A percentile compares a stretch with the other conserved stretches of the same genome.
Evolutionary conservation across 1,140 invertebrate species (phyloP).

Genomic region (Grapholita molesta): DNA sequence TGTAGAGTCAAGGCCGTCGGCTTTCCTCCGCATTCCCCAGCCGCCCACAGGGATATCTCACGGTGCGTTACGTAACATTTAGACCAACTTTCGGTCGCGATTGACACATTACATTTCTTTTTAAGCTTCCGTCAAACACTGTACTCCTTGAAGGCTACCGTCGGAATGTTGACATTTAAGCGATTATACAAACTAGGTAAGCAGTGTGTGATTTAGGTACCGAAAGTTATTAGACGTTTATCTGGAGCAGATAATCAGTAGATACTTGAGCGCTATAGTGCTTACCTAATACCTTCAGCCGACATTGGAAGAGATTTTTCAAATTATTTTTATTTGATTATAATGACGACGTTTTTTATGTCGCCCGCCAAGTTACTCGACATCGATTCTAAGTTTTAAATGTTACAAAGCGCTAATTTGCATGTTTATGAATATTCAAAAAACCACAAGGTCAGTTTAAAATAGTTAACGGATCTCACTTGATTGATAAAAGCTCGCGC

Average conservation of each 20-base stretch:
- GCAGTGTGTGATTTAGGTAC: background rate
- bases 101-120: constrained; percentile 53
- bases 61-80: constrained; percentile 68
- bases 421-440: constrained; percentile 11
- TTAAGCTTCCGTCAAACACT: constrained; percentile 14
- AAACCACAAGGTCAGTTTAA: background rate
- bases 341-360: background rate
- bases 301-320: no score
- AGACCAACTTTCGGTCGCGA: constrained; percentile 55
- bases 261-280: no score
- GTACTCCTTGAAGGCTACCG: background rate
- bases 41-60: constrained; percentile 75
- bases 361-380: background rate
- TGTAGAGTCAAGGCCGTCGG: constrained; percentile 72
- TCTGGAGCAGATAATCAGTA: no score
- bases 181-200: background rate
- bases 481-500: constrained; percentile 14
- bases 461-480: background rate
- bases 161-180: background rate
- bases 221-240: no score
- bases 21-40: constrained; percentile 75
- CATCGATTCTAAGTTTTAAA: constrained; percentile 4
- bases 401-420: background rate
- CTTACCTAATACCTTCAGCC: no score
- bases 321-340: background rate